Conservation (phyloP, 2,888 invertebrate species). For the Abscondita cerata region DNA sequence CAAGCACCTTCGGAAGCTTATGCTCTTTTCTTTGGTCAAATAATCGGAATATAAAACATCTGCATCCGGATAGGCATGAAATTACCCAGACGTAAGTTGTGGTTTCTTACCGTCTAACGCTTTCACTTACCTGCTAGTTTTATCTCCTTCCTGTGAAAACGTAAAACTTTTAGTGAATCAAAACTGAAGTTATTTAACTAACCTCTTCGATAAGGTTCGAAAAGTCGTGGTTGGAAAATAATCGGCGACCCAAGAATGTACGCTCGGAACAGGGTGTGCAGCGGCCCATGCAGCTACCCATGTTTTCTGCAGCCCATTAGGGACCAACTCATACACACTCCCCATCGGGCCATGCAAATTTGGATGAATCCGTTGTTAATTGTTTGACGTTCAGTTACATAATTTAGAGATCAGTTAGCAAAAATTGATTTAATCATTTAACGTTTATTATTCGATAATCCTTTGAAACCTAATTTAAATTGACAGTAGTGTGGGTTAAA, state of each 20-base stretch:
- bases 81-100: conserved; percentile 22
- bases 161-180: neutral
- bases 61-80: conserved; percentile 47
- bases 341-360: conserved; percentile 51
- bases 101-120: neutral
- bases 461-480: neutral
- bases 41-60: conserved; percentile 52
- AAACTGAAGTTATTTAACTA: neutral
- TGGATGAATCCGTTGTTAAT: conserved; percentile 41
- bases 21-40: conserved; percentile 51
- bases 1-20: conserved; percentile 50
- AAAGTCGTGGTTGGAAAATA: conserved; percentile 42
- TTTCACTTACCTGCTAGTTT: conserved; percentile 34
- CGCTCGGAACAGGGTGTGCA: conserved; percentile 56
- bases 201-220: conserved; percentile 39
- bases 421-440: neutral
- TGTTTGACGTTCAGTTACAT: neutral
- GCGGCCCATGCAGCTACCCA: conserved; percentile 63
- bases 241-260: conserved; percentile 18
- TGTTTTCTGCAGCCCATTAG: conserved; percentile 52
- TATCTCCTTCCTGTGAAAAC: conserved; percentile 29
- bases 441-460: neutral
- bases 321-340: conserved; percentile 53
- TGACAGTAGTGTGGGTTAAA: neutral
- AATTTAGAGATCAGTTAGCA: too few species aligned